Base-by-base conservation (phyloP, 2,797 vertebrate species). In the Microtus obscurus region DNA sequence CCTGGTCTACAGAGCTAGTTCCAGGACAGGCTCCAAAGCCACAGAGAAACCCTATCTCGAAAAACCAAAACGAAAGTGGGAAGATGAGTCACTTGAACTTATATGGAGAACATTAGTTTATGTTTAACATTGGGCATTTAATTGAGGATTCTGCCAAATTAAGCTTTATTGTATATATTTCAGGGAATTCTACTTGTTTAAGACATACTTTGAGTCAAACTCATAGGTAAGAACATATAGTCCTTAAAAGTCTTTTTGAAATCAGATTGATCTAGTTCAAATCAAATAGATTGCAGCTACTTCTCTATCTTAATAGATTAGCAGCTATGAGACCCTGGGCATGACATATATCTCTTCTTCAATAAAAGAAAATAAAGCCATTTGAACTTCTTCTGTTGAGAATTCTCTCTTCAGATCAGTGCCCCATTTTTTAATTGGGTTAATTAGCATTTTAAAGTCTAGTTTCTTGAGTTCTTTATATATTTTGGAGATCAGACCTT, bases 181-280 rank as follows among this genome's bases (percentile, higher is more conserved):
- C 23, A 86, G 13, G 12, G 7, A 85, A 14, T 83, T 43, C 37
- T 71, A n/a, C 1, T 1, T 74, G 34, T 51, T 89, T 1, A 59
- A 67, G 16, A 87, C 14, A 48, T 40, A 21, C 51, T 40, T 11
- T 65, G 6, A 76, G 16, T 90, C 83, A 23, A 59, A 45, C 10
- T 74, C 29, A 43, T 45, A 87, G 37, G 76, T 76, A 59, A 77
- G 34, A 43, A 8, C 48, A 40, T 19, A 65, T 19, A 81, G 29
- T 92, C 7, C 14, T 79, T 83, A 80, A 65, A 90, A 73, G 14
- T 83, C 10, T 21, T 61, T 74, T 87, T 88, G 16, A 77, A 95
- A 74, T 94, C 53, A 78, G 29, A 40, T n/a, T 45, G 29, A 67
- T 13, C 9, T 63, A 61, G 19, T 81, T 87, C 19, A 89, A 31